Evolutionary conservation across 2,797 vertebrate species (phyloP).

Genomic region (Hipposideros larvatus): DNA sequence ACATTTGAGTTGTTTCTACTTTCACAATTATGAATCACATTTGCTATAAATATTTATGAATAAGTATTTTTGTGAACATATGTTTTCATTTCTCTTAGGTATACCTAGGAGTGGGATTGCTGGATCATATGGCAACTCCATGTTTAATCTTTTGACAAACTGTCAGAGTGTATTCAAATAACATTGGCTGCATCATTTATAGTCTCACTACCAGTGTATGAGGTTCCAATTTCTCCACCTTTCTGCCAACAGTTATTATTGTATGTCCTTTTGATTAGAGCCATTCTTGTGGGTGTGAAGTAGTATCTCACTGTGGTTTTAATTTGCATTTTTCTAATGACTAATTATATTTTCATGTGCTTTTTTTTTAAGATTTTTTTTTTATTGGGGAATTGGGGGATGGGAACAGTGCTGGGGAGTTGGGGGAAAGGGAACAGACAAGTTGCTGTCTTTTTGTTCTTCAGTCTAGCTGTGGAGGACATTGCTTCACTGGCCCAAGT

Average conservation of each 20-base stretch:
- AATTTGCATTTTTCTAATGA: conserved; percentile 16
- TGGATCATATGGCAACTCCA: not conserved
- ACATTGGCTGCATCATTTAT: not conserved
- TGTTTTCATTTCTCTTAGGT: conserved; percentile 43
- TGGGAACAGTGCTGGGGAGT: no score
- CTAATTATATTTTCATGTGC: not conserved
- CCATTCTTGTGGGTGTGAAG: not conserved
- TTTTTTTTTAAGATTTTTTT: not conserved
- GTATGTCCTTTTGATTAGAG: conserved; percentile 7
- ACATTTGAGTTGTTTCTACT: not conserved
- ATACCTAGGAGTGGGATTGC: not conserved
- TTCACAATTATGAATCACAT: not conserved
- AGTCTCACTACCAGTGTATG: not conserved
- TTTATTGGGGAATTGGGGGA: no score
- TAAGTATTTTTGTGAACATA: not conserved
- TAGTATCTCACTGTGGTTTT: not conserved
- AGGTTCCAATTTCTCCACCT: not conserved
- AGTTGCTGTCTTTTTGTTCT: no score
- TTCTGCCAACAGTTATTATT: not conserved
- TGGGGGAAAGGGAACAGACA: no score
- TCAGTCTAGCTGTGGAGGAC: no score
- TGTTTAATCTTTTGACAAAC: conserved; percentile 29
- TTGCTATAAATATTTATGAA: conserved; percentile 37
- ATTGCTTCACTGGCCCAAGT: no score
- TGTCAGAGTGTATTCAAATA: not conserved